Conservation (phyloP, 2,888 invertebrate genomes). For the Limnephilus lunatus region DNA sequence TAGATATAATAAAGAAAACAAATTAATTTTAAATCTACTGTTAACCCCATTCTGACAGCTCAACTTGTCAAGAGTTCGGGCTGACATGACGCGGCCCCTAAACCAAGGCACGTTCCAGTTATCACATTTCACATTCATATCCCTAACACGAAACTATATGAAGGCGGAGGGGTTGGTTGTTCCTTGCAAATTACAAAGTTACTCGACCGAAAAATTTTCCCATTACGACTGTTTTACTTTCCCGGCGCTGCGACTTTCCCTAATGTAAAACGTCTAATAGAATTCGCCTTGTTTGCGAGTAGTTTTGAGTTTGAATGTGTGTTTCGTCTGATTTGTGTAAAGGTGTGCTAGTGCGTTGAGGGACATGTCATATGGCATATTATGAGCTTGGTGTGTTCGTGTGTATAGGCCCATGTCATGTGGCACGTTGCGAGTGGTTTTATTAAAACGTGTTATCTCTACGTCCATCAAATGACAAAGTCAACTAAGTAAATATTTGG, state of each 20-base stretch:
- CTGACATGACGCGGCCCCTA: not conserved
- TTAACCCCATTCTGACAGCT: not conserved
- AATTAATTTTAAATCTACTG: not conserved
- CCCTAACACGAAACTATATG: slow-evolving; percentile 1
- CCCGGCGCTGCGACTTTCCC: not conserved
- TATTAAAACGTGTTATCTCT: not conserved
- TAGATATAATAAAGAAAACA: not conserved
- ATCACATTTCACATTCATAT: not conserved
- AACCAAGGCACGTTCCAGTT: not conserved
- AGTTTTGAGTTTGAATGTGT: not conserved
- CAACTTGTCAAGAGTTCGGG: slow-evolving; percentile 4
- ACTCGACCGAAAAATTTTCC: slow-evolving; percentile 13
- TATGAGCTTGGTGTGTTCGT: not conserved
- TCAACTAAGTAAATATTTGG: not conserved
- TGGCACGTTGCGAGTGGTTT: not conserved
- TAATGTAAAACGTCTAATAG: slow-evolving; percentile 5
- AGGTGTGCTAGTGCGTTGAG: not conserved
- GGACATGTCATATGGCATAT: not conserved
- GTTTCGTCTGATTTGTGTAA: not conserved
- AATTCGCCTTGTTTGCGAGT: not conserved
- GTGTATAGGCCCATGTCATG: not conserved
- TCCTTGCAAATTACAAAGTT: slow-evolving; percentile 31
- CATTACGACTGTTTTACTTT: slow-evolving; percentile 12
- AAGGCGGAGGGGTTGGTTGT: not conserved
- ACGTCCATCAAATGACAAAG: not conserved